Percentiles rank a stretch among this genome's conserved stretches.
phyloP scores from a whole-genome alignment of 2,113 vertebrate species.

The Psittacus erithacus region DNA sequence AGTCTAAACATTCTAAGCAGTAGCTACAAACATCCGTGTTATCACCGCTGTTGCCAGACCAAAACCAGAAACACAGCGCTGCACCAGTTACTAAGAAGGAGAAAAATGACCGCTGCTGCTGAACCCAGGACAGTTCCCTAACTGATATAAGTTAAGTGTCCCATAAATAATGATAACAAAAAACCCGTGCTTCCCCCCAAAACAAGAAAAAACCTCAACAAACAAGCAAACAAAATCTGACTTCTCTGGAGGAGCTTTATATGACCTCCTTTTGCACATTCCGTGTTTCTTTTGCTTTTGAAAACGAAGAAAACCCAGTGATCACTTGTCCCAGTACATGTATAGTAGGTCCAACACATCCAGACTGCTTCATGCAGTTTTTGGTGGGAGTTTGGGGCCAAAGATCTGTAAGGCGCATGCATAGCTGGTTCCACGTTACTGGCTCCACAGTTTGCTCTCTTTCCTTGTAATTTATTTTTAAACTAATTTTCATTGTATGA shows the following conservation, averaged over 20 bases:
- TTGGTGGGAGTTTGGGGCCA: background rate
- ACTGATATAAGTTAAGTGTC: fast-evolving
- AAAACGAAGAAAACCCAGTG: background rate
- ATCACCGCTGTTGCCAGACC: no score
- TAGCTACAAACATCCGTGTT: no score
- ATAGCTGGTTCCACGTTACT: background rate
- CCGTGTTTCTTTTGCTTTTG: background rate
- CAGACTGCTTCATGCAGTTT: fast-evolving
- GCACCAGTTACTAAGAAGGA: no score
- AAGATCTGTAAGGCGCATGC: background rate
- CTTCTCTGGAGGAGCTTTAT: background rate
- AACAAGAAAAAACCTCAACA: background rate
- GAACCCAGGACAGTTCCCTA: background rate
- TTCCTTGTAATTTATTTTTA: background rate
- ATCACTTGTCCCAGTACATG: no score
- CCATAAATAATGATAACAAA: background rate
- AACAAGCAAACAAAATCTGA: background rate
- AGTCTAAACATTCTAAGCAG: no score
- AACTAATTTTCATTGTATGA: background rate
- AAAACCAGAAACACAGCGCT: no score
- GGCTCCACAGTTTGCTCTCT: background rate
- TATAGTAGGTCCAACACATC: background rate
- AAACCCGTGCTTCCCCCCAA: fast-evolving
- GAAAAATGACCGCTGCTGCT: no score
- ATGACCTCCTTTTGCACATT: background rate